Conservation (phyloP, 2,888 invertebrate genomes). For the Diadegma fenestrale region DNA sequence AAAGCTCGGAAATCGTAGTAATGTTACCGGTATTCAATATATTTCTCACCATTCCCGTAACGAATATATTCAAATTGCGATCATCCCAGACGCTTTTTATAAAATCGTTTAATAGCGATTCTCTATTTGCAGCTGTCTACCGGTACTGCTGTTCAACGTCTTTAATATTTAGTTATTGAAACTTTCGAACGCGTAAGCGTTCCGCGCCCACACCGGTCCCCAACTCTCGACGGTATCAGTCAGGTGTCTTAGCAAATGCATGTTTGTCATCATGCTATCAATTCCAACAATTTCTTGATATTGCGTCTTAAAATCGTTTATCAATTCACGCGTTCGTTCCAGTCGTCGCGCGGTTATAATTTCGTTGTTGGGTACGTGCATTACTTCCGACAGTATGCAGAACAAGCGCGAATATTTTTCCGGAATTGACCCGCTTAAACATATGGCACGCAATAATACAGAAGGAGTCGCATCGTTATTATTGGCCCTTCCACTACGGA, state of each 20-base stretch:
- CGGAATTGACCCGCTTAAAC: background rate
- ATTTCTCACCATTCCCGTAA: slow-evolving; percentile 3
- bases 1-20: slow-evolving; percentile 25
- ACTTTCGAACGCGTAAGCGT: background rate
- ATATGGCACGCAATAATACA: background rate
- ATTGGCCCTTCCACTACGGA: slow-evolving; percentile 32
- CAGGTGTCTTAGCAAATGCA: slow-evolving; percentile 11
- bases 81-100: background rate
- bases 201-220: slow-evolving; percentile 17
- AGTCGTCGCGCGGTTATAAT: slow-evolving; percentile 6
- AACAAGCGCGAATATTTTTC: background rate
- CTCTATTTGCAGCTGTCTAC: slow-evolving; percentile 6
- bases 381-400: slow-evolving; percentile 10
- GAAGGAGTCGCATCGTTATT: slow-evolving; percentile 28
- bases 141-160: background rate
- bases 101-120: slow-evolving; percentile 13
- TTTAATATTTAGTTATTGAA: background rate
- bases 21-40: slow-evolving; percentile 21
- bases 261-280: slow-evolving; percentile 17
- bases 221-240: slow-evolving; percentile 22
- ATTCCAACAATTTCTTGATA: slow-evolving; percentile 31
- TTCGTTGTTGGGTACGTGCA: slow-evolving; percentile 24
- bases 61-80: background rate
- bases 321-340: slow-evolving; percentile 12
- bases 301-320: slow-evolving; percentile 1